Base-by-base conservation (phyloP, 37 sponge, comb jelly and placozoan genomes). In the Bolinopsis microptera region DNA sequence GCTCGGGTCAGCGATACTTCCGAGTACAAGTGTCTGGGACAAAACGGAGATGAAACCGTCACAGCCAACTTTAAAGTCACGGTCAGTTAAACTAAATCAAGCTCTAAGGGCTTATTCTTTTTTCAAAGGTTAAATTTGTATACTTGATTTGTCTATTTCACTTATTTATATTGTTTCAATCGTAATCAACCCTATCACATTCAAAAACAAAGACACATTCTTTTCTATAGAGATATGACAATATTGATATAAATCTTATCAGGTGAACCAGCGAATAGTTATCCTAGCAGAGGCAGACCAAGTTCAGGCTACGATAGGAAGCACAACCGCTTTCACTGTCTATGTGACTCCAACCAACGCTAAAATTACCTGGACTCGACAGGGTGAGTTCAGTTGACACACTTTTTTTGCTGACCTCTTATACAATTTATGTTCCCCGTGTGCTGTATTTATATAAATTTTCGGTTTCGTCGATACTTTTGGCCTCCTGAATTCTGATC, bases 361-460 rank as follows among this genome's bases (percentile, higher is more conserved):
- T 86, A 86, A 86, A 41, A 48, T 86, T 8, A 38, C 34, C 8
- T 86, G 90, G 90, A 86, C 90, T 26, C n/a, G 90, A 16, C 31
- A n/a, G 31, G 75, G 75, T 72, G 31, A 30, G 75, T 72, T n/a
- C n/a, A n/a, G n/a, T n/a, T 22, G 13, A 67, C 21, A 67, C 21
- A 67, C 18, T 22, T 21, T 67, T 21, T 67, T 22, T 67, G 21
- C 68, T n/a, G n/a, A n/a, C n/a, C n/a, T n/a, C n/a, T n/a, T n/a
- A n/a, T n/a, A n/a, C n/a, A n/a, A n/a, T n/a, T n/a, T n/a, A n/a
- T n/a, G n/a, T n/a, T n/a, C n/a, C n/a, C n/a, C n/a, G n/a, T n/a
- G n/a, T n/a, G n/a, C n/a, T n/a, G n/a, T n/a, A n/a, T n/a, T n/a
- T n/a, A n/a, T n/a, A n/a, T n/a, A n/a, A n/a, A n/a, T n/a, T n/a